Evolutionary conservation across 2,888 invertebrate species (phyloP), one percentile per base, ranked within the genome.

Genomic region (Rutpela maculata): DNA sequence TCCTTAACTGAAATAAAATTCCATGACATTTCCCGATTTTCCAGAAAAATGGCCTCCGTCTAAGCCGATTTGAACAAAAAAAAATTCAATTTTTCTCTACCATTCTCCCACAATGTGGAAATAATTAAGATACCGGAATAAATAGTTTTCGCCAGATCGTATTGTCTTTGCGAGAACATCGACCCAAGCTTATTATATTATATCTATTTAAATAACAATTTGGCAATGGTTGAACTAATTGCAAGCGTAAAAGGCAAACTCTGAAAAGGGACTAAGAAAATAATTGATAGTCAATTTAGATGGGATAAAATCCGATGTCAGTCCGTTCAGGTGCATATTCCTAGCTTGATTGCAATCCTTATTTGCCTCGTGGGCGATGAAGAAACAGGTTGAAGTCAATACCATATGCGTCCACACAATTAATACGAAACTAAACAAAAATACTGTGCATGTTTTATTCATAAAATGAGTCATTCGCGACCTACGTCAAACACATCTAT

Each of bases 311-410:
- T 50, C 26, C 62, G 72, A 72, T 62, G 22, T 72, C 50, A 55
- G 50, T 72, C 63, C 17, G 62, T 63, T 72, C 72, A 72, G 62
- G 72, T 72, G 72, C 62, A 72, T 72, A 72, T 72, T 72, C 60
- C 63, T 72, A 62, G 55, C 22, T 22, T 62, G 60, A 72, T 50
- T 72, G 63, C 63, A 72, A 63, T 72, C 72, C 72, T 72, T 72
- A 72, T 72, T 72, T 62, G 72, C 63, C 59, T 76, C 59, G 78
- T 78, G 68, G 78, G 78, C 78, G 78, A 66, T 70, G 63, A 68
- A 68, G 76, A 77, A 79, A 79, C 79, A 79, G 79, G 79, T 79
- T 79, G 79, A 78, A 76, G 76, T 55, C 74, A 62, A 74, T 74
- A 69, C 79, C 79, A 75, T 79, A 79, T 79, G 72, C 62, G 79